Evolutionary conservation across 2,113 vertebrate species (phyloP).

Genomic region (Limanda limanda): DNA sequence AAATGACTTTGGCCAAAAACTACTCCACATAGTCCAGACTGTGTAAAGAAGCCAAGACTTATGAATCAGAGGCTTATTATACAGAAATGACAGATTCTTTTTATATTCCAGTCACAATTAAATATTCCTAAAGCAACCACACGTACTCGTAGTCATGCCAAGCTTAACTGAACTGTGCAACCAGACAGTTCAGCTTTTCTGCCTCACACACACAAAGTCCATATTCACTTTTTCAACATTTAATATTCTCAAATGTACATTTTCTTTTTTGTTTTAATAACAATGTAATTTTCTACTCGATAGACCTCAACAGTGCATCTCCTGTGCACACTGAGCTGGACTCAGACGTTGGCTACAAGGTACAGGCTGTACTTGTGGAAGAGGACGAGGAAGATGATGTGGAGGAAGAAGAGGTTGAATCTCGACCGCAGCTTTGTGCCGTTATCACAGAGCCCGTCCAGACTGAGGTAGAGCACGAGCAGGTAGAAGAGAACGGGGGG

Average conservation of each 20-base stretch:
- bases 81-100: slow-evolving; percentile 42
- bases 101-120: slow-evolving; percentile 41
- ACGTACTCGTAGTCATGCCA: slow-evolving; percentile 12
- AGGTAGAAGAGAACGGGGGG: not conserved
- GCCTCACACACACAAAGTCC: not conserved
- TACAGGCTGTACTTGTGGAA: slow-evolving; percentile 76
- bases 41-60: slow-evolving; percentile 33
- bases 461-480: slow-evolving; percentile 41
- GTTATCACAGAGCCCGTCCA: slow-evolving; percentile 18
- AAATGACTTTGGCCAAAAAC: slow-evolving; percentile 45
- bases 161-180: slow-evolving; percentile 11
- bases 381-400: slow-evolving; percentile 71
- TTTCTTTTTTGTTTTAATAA: slow-evolving; percentile 13
- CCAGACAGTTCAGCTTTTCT: slow-evolving; percentile 7
- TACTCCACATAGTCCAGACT: slow-evolving; percentile 15
- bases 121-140: slow-evolving; percentile 31
- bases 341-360: slow-evolving; percentile 63
- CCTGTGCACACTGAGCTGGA: slow-evolving; percentile 57
- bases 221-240: not conserved
- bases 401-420: slow-evolving; percentile 32
- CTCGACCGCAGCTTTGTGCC: slow-evolving; percentile 21
- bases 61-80: slow-evolving; percentile 43
- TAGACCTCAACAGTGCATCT: slow-evolving; percentile 56
- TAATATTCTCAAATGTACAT: slow-evolving; percentile 2
- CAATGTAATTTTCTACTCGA: slow-evolving; percentile 20